A percentile compares a stretch with the other conserved stretches of the same genome.
Evolutionary conservation across 2,888 invertebrate genomes (phyloP).

Genomic region (Drosophila mayaguana): DNA sequence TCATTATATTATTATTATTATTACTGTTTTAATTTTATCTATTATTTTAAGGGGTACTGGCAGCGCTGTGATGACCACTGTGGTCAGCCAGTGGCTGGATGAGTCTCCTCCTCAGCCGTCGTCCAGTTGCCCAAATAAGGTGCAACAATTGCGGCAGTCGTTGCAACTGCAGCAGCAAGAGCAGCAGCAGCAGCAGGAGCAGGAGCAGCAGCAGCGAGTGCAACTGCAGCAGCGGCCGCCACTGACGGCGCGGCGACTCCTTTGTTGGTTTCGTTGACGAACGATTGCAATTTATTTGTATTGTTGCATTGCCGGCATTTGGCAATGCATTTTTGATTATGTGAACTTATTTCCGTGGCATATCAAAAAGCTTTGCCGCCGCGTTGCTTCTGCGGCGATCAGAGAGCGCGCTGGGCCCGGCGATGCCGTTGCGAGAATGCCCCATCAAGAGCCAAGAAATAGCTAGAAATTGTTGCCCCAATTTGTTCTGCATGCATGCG

Average conservation of each 20-base stretch:
- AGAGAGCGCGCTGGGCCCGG: background rate
- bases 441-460: constrained; percentile 28
- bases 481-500: constrained; percentile 50
- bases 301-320: constrained; percentile 79
- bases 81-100: constrained; percentile 7
- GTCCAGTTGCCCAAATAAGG: constrained; percentile 75
- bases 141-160: constrained; percentile 69
- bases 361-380: constrained; percentile 70
- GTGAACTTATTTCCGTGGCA: constrained; percentile 67
- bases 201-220: constrained; percentile 11
- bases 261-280: constrained; percentile 75
- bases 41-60: background rate
- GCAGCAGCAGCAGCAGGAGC: constrained; percentile 23
- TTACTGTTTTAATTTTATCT: background rate
- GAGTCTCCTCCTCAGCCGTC: constrained; percentile 16
- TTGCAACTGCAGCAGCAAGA: constrained; percentile 16
- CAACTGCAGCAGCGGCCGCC: constrained; percentile 25
- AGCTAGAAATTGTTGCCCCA: constrained; percentile 61
- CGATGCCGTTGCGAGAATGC: constrained; percentile 28
- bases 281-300: constrained; percentile 80
- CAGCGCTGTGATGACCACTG: background rate
- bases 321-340: constrained; percentile 75
- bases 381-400: constrained; percentile 15
- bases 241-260: constrained; percentile 51
- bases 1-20: no score